phyloP scores from a whole-genome alignment of 2,113 vertebrate species.

The Campylorhamphus procurvoides region DNA sequence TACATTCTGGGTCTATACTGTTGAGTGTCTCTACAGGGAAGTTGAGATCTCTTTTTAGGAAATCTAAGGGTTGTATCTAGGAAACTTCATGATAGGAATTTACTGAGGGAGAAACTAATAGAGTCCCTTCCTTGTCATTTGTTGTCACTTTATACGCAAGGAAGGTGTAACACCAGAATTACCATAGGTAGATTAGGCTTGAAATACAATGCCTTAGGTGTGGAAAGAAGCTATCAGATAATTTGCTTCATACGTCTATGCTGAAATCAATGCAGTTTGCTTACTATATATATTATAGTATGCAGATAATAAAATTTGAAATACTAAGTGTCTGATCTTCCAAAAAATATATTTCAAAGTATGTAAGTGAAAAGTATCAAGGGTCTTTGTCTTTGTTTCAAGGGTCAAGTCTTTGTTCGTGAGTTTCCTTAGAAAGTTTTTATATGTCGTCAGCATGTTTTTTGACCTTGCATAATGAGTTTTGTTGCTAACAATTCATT shows the following conservation, averaged over 20 bases:
- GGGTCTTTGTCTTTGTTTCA: no score
- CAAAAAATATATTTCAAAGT: not conserved
- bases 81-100: not conserved
- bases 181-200: not conserved
- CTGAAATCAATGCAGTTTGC: not conserved
- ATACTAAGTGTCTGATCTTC: not conserved
- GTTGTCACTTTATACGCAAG: not conserved
- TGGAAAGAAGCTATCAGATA: not conserved
- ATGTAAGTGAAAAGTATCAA: not conserved
- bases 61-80: not conserved
- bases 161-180: not conserved
- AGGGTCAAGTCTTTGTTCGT: not conserved
- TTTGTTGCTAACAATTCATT: not conserved
- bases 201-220: not conserved
- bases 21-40: not conserved
- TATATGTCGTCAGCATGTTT: not conserved
- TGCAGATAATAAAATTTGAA: not conserved
- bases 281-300: not conserved
- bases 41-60: not conserved
- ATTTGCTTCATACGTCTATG: not conserved
- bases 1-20: not conserved
- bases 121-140: not conserved
- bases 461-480: not conserved
- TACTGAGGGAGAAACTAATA: not conserved
- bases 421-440: not conserved